Evolutionary conservation across 2,797 vertebrate genomes (phyloP).

Genomic region (Sebastes vulpes): DNA sequence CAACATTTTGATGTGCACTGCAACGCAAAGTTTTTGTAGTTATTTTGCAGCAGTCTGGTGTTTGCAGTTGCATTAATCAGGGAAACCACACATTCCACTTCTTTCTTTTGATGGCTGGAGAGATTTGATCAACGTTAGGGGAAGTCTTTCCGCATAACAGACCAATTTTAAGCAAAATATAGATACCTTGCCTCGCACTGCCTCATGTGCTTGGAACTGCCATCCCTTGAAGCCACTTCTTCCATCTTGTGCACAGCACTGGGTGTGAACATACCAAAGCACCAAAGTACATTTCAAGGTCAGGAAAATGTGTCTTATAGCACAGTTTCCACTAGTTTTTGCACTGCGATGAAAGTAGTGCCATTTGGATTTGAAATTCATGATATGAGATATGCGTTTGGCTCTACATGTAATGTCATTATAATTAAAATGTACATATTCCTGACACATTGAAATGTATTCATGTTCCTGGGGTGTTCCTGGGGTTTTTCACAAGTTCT

Average conservation of each 20-base stretch:
- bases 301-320: not conserved
- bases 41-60: not conserved
- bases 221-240: not conserved
- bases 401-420: not conserved
- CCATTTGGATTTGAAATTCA: conserved; percentile 23
- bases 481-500: conserved; percentile 16
- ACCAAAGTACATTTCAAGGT: conserved; percentile 20
- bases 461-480: conserved; percentile 33
- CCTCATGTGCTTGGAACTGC: not conserved
- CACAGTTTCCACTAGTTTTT: not conserved
- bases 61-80: not conserved
- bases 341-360: not conserved
- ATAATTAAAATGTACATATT: conserved; percentile 8
- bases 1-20: not conserved
- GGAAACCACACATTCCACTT: not conserved
- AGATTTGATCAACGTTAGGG: not conserved
- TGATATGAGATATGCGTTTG: not conserved
- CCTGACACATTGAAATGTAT: conserved; percentile 54
- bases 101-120: not conserved
- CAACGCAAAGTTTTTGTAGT: not conserved
- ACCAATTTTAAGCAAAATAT: not conserved
- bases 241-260: not conserved
- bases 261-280: not conserved
- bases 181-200: not conserved
- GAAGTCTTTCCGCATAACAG: not conserved